A percentile compares a stretch with the other conserved stretches of the same genome.
Evolutionary conservation across 2,797 vertebrate species (phyloP).

Genomic region (Mormyrops boulengeri): DNA sequence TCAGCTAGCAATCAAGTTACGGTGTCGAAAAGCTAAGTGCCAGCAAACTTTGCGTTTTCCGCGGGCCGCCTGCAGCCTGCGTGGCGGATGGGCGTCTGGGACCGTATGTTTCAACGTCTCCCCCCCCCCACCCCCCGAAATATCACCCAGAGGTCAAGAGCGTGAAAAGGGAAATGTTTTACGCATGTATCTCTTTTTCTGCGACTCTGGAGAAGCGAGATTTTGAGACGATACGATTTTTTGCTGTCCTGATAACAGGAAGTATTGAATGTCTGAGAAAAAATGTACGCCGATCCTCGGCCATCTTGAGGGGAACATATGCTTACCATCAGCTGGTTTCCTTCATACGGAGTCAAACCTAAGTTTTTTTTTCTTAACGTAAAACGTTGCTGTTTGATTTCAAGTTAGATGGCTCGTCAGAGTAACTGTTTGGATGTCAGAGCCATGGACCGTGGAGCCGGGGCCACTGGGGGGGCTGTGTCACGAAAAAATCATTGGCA

Average conservation of each 20-base stretch:
- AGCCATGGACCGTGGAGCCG: neutral
- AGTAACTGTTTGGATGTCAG: neutral
- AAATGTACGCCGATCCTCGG: neutral
- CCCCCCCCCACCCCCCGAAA: neutral
- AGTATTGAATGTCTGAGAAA: neutral
- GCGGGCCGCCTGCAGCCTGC: neutral
- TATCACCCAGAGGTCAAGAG: neutral
- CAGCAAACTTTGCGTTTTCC: neutral
- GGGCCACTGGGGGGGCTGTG: neutral
- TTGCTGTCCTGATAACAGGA: neutral
- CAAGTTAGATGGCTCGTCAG: neutral
- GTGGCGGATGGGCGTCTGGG: neutral
- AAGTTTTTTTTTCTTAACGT: neutral
- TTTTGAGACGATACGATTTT: neutral
- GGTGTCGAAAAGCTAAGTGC: neutral
- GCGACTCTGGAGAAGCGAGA: neutral
- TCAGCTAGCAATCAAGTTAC: neutral
- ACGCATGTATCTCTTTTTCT: neutral
- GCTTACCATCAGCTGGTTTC: neutral
- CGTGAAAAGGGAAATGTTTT: neutral
- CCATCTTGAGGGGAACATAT: neutral
- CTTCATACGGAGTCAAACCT: slow-evolving; percentile 1
- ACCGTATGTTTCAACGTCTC: neutral
- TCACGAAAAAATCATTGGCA: neutral
- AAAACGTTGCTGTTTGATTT: neutral